phyloP scores from a whole-genome alignment of 2,113 vertebrate genomes.

The Lichenostomus cassidix region DNA sequence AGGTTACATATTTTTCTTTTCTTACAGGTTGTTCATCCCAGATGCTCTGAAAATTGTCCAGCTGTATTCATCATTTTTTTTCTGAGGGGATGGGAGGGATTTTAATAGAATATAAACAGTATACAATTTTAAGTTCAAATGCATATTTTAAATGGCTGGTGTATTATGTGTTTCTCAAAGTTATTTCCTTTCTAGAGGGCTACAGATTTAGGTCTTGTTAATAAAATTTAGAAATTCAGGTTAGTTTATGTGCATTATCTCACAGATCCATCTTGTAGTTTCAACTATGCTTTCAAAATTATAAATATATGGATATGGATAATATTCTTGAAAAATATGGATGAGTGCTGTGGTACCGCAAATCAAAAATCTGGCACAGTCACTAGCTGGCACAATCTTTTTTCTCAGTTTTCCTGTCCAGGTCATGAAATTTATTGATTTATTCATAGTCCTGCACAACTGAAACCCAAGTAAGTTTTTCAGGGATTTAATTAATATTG shows the following conservation, averaged over 20 bases:
- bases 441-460: background rate
- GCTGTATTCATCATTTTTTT: background rate
- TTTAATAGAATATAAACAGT: background rate
- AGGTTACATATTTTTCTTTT: background rate
- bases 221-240: background rate
- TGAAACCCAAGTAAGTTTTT: background rate
- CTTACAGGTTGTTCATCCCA: background rate
- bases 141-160: background rate
- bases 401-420: background rate
- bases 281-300: background rate
- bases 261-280: background rate
- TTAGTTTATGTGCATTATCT: background rate
- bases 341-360: background rate
- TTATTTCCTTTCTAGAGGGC: background rate
- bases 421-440: background rate
- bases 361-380: background rate
- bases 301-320: background rate
- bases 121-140: background rate
- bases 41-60: background rate
- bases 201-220: background rate
- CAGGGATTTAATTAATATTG: background rate
- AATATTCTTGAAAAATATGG: background rate
- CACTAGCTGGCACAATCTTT: background rate
- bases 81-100: background rate
- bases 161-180: background rate